Base-by-base conservation (phyloP, 2,113 vertebrate species). In the Cepphus grylle region DNA sequence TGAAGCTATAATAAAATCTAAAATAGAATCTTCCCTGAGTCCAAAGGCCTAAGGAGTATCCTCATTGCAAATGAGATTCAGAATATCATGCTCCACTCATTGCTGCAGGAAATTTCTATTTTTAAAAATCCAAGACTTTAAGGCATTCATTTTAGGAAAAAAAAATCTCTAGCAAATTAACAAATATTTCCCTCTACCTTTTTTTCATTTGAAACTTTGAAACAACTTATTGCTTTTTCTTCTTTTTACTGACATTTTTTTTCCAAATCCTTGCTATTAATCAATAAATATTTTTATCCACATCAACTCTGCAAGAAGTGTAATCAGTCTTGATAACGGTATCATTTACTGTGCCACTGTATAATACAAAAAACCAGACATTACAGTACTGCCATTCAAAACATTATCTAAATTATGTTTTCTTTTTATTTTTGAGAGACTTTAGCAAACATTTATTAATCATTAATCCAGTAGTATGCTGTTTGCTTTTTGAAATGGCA, bases 1-100 rank as follows among this genome's bases (percentile, higher is more conserved):
- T 9, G 21, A 76, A 91, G 30, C 15, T 82, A 72, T n/a, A 82
- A 79, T 86, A 85, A 87, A 89, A 87, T 87, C 84, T 90, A 87
- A 96, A 96, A 87, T 59, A 91, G n/a, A 87, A 94, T 91, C 43
- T 85, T 93, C 36, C 80, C 40, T 25, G 36, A 94, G 36, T 86
- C 63, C 17, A 45, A 10, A 43, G 25, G 32, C 26, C 40, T 63
- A 62, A 63, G 47, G 30, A 79, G 8, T 49, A 80, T 69, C 43
- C 47, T 84, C 34, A 71, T 34, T 79, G 56, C 25, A 94, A 94
- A 85, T 91, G 47, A 93, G 56, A 89, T 84, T 93, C 77, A 86
- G 56, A 96, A 89, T 56, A 89, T 53, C 27, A 49, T 8, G 18
- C 3, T 79, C 12, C 18, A 34, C 4, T 67, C 73, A 69, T 63